Evolutionary conservation across 2,888 invertebrate genomes (phyloP).

Genomic region (Serripes groenlandicus): DNA sequence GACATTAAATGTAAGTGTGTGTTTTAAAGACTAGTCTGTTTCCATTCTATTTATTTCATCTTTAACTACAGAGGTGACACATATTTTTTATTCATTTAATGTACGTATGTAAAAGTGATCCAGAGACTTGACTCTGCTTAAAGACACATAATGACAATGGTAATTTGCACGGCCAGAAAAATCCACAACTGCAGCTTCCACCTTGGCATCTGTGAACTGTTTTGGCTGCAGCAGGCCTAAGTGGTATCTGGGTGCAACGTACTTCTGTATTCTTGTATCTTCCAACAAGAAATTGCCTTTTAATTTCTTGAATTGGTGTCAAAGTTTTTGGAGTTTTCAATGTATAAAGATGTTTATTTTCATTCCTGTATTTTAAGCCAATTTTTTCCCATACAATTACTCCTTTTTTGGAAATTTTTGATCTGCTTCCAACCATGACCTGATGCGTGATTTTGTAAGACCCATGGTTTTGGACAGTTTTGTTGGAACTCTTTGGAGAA

Average conservation of each 20-base stretch:
- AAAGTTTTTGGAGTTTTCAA: too few species aligned
- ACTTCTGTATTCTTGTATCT: conserved; percentile 30
- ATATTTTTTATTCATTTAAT: conserved; percentile 40
- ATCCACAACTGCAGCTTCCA: conserved; percentile 42
- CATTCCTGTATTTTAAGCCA: too few species aligned
- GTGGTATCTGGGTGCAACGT: conserved; percentile 41
- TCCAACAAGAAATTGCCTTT: conserved; percentile 41
- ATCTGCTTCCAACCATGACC: too few species aligned
- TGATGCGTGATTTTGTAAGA: too few species aligned
- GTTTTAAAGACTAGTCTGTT: too few species aligned
- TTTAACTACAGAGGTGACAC: conserved; percentile 3
- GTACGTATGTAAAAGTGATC: conserved; percentile 15
- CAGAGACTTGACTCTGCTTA: conserved; percentile 45
- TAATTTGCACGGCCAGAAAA: conserved; percentile 11
- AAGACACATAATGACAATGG: conserved; percentile 53
- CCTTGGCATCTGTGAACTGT: conserved; percentile 52
- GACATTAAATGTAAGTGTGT: too few species aligned
- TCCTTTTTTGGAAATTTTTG: too few species aligned
- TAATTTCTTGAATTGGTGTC: conserved; percentile 37
- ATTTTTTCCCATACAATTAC: too few species aligned
- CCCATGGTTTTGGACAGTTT: too few species aligned
- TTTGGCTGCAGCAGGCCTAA: conserved; percentile 38
- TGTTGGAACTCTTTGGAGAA: too few species aligned
- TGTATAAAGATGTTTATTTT: too few species aligned
- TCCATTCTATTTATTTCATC: conserved; percentile 5